Evolutionary conservation across 2,113 vertebrate species (phyloP), one percentile per base, ranked within the genome.

Genomic region (Scomber colias): DNA sequence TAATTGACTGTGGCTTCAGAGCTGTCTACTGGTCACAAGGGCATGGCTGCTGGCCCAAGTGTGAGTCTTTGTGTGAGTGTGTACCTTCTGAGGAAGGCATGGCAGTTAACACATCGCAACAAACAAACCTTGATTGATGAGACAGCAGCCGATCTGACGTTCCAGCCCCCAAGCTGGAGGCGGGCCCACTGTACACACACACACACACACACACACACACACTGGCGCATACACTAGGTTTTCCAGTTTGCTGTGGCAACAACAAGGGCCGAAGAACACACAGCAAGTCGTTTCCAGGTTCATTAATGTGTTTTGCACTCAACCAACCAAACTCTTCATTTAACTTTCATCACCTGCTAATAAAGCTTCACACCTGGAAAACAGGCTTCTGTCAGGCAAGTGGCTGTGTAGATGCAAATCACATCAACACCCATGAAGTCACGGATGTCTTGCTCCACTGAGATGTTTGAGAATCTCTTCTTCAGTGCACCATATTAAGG

Each of bases 41-140:
- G 65, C 64, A 61, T 55, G 72, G 64, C 61, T 54, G 51, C 61
- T 45, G 44, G 49, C 71, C 66, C 67, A 67, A 55, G 69, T 82
- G 73, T 75, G 53, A 71, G 44, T 63, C 3, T 72, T 63, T 59
- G 69, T 31, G 44, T 50, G 59, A 7, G 64, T 30, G 63, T 70
- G n/a, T 21, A 5, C 21, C 51, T 61, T 81, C 66, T 64, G 53
- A 64, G 12, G 59, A 75, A 66, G 68, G 77, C 21, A 45, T 21
- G 57, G 64, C 63, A 40, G 53, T 73, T 75, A 64, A 79, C 55
- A 75, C 72, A 55, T 71, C 62, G 59, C 48, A 55, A 55, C 50
- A 82, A 84, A 81, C 76, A 68, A 55, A 70, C 35, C 16, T 31
- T 77, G 50, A 81, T 59, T 75, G 82, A 85, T 81, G 84, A 77